A percentile compares a stretch with the other conserved stretches of the same genome.
Evolutionary conservation across 2,888 invertebrate genomes (phyloP).

Genomic region (Bellardia pandia): DNA sequence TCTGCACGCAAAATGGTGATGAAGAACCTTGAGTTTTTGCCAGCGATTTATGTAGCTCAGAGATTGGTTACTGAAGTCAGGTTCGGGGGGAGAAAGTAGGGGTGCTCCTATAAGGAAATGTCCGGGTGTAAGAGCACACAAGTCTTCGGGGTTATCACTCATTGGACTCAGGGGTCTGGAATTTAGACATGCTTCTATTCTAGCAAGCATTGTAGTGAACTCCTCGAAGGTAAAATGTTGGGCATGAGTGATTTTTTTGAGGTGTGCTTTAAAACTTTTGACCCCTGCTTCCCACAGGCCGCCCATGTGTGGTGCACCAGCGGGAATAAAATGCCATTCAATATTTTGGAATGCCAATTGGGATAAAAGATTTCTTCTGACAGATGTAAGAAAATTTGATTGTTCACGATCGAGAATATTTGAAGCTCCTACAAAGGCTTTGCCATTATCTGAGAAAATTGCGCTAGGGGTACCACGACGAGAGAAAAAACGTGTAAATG

Average conservation of each 20-base stretch:
- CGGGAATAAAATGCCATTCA: constrained; percentile 34
- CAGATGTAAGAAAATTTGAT: neutral
- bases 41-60: constrained; percentile 15
- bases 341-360: neutral
- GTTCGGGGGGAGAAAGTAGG: constrained; percentile 1
- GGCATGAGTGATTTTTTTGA: constrained; percentile 1
- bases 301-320: constrained; percentile 19
- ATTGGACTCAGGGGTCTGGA: constrained; percentile 27
- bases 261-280: constrained; percentile 3
- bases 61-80: neutral
- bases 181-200: constrained; percentile 49
- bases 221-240: constrained; percentile 39
- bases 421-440: constrained; percentile 11
- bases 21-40: constrained; percentile 1
- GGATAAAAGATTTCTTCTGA: neutral
- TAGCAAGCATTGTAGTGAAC: constrained; percentile 25
- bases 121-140: constrained; percentile 10
- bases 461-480: too few relatives aligned
- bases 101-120: constrained; percentile 30
- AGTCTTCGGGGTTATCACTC: constrained; percentile 33
- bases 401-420: neutral
- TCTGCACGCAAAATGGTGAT: constrained; percentile 28
- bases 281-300: constrained; percentile 13
- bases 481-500: too few relatives aligned
- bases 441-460: neutral